Evolutionary conservation across 1,140 invertebrate genomes (phyloP), one percentile per base, ranked within the genome.

Genomic region (Heterodera schachtii): DNA sequence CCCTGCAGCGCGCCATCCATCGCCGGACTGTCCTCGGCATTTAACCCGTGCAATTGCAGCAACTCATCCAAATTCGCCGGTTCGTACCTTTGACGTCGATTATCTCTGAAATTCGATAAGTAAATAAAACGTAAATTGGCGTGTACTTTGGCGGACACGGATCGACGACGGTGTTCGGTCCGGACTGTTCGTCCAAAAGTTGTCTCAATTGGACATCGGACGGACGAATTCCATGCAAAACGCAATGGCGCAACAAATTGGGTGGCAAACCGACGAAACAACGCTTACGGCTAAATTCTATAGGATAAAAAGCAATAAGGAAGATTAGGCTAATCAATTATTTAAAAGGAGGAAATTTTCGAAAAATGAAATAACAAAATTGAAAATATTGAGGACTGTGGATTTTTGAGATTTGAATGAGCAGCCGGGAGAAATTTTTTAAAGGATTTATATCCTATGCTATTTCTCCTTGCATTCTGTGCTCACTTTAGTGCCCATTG

Each of bases 201-300:
- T 64, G 75, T 49, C 43, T 19, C 57, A 64, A 64, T 64, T 64
- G 57, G 57, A 19, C 67, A 21, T 67, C 80, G 21, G 75, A 46
- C n/a, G 60, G 44, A 1, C 21, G 60, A n/a, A 84, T 57, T 41
- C 79, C 84, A 46, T 78, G 44, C 47, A 84, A 43, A 4, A 85
- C 21, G 16, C 81, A 81, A 81, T 85, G 84, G 3, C 84, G 49
- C 64, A 73, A 43, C 19, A 85, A 11, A 70, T 85, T 85, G 44
- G n/a, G 64, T 16, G 84, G 84, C 46, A 85, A 47, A 8, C 84
- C 84, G 49, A 86, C 64, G 70, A 85, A 85, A 52, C 66, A 19
- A 19, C 73, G 46, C 49, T 71, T 70, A 13, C 84, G 75, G 19
- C 84, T 85, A 13, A 86, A 84, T 73, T 8, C 49, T 6, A 6